These are phyloP conservation scores for Brachyistius frenatus DNA, from an alignment of 2,113 vertebrate genomes.

Conservation along the genomic window DNA sequence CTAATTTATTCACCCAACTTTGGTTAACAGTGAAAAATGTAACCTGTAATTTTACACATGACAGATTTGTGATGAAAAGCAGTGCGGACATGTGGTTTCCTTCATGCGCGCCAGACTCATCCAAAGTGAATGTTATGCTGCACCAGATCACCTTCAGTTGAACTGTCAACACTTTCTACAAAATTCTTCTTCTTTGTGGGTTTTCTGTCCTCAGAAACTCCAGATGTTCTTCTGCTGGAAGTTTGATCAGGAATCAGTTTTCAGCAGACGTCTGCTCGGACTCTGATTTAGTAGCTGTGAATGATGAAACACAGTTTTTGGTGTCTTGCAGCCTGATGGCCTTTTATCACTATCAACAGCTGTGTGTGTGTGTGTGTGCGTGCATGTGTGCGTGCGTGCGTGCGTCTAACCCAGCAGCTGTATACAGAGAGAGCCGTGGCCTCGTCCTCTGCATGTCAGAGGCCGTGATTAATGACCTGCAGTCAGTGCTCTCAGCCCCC, in stretches of 20 bases:
- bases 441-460: constrained; percentile 84
- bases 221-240: constrained; percentile 71
- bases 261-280: constrained; percentile 69
- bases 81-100: constrained; percentile 20
- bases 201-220: constrained; percentile 60
- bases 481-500: constrained; percentile 68
- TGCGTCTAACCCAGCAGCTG: constrained; percentile 83
- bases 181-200: constrained; percentile 53
- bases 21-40: constrained; percentile 15
- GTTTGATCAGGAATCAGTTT: constrained; percentile 70
- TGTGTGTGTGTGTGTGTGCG: constrained; percentile 43
- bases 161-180: constrained; percentile 55
- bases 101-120: constrained; percentile 3
- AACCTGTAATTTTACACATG: constrained; percentile 28
- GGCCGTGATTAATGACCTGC: constrained; percentile 84
- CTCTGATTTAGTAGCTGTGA: constrained; percentile 71
- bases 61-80: constrained; percentile 16
- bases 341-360: constrained; percentile 72
- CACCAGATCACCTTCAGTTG: constrained; percentile 53
- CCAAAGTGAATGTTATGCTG: constrained; percentile 23
- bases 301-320: constrained; percentile 72
- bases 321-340: constrained; percentile 58
- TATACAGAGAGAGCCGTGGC: constrained; percentile 77
- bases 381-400: constrained; percentile 25
- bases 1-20: neutral